These are phyloP conservation scores for Mirounga angustirostris DNA, from an alignment of 2,113 vertebrate genomes.

Conservation along the genomic window DNA sequence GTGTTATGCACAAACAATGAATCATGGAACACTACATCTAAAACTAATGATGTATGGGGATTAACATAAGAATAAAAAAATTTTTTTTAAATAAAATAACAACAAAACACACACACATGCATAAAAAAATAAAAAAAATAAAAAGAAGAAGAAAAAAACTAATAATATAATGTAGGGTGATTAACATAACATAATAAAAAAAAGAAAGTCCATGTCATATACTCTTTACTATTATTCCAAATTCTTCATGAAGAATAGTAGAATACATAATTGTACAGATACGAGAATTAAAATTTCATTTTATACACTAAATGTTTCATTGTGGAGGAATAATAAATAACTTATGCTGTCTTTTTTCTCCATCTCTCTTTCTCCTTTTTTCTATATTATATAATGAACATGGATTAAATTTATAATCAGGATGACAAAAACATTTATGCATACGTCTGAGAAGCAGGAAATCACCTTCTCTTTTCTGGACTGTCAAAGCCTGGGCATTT, in stretches of 20 bases:
- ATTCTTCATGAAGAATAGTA: neutral
- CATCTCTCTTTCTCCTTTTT: neutral
- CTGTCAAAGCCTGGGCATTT: neutral
- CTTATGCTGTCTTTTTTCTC: neutral
- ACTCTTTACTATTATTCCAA: neutral
- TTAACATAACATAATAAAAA: too few relatives aligned
- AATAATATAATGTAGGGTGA: too few relatives aligned
- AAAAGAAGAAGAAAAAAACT: too few relatives aligned
- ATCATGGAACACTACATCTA: too few relatives aligned
- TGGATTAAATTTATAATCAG: neutral
- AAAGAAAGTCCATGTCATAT: neutral
- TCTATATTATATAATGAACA: neutral
- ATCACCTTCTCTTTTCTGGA: neutral
- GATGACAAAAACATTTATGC: neutral
- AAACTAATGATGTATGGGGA: too few relatives aligned
- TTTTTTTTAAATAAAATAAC: too few relatives aligned
- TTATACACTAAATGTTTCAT: neutral
- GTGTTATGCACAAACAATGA: too few relatives aligned
- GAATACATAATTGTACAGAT: neutral
- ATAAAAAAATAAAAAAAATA: too few relatives aligned
- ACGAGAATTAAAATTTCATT: neutral
- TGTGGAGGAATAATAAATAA: neutral
- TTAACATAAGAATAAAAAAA: too few relatives aligned
- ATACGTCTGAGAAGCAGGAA: neutral
- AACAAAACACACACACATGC: too few relatives aligned